Evolutionary conservation across 1,140 invertebrate species (phyloP).

Genomic region (Euura lappo): DNA sequence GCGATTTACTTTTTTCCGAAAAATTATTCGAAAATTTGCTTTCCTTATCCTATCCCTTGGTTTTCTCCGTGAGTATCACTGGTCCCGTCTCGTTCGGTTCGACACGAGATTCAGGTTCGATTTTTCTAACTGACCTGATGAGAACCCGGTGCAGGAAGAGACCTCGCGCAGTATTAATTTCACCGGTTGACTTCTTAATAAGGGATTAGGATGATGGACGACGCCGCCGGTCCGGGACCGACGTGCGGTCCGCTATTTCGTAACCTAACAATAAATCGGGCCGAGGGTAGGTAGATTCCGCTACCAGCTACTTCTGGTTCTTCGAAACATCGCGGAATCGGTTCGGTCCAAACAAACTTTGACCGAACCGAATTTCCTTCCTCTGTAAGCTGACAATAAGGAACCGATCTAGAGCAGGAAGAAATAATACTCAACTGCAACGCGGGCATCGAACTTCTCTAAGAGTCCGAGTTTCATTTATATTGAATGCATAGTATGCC

Average conservation of each 20-base stretch:
- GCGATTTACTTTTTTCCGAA: no score
- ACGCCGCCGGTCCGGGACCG: not conserved
- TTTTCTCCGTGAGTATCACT: not conserved
- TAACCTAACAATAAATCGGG: slow-evolving; percentile 5
- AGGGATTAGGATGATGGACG: slow-evolving; percentile 6
- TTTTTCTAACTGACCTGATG: not conserved
- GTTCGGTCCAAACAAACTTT: no score
- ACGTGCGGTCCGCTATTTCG: not conserved
- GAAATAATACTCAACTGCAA: no score
- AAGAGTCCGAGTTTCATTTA: no score
- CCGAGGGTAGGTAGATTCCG: not conserved
- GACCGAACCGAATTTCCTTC: no score
- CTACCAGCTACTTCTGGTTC: not conserved
- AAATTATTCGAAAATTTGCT: no score
- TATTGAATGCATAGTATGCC: no score
- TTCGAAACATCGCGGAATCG: no score
- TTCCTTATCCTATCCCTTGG: no score
- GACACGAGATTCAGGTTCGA: not conserved
- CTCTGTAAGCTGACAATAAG: no score
- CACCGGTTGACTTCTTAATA: slow-evolving; percentile 7
- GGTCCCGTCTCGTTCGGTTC: not conserved
- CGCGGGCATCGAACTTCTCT: no score
- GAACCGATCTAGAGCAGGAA: no score
- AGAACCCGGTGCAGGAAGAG: slow-evolving; percentile 4
- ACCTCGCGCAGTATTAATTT: slow-evolving; percentile 2